These are phyloP conservation scores for Panthera leo DNA, from an alignment of 2,113 vertebrate genomes.

Conservation along the genomic window DNA sequence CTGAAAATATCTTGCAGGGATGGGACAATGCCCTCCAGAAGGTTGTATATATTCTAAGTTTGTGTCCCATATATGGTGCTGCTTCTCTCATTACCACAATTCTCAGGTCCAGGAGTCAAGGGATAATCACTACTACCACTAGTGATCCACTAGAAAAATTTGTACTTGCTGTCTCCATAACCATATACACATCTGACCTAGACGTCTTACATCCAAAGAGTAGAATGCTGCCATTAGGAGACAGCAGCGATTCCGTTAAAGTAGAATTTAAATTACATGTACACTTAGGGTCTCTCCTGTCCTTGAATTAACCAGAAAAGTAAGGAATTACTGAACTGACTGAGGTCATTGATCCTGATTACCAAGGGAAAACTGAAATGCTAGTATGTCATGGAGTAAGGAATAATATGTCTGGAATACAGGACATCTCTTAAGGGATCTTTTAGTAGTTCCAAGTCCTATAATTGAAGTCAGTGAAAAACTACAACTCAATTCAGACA, in stretches of 20 bases:
- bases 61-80: not conserved
- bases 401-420: not conserved
- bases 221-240: not conserved
- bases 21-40: not conserved
- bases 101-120: not conserved
- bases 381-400: not conserved
- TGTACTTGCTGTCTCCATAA: not conserved
- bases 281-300: not conserved
- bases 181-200: not conserved
- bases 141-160: not conserved
- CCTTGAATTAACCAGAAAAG: not conserved
- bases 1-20: not conserved
- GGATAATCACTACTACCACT: not conserved
- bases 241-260: not conserved
- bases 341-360: not conserved
- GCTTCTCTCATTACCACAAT: not conserved
- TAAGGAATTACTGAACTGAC: not conserved
- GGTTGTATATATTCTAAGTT: not conserved
- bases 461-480: not conserved
- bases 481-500: not conserved
- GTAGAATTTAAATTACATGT: not conserved
- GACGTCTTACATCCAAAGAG: not conserved
- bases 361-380: not conserved
- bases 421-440: not conserved
- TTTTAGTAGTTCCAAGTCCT: not conserved